phyloP scores from a whole-genome alignment of 1,140 invertebrate genomes.

The Vanessa tameamea region DNA sequence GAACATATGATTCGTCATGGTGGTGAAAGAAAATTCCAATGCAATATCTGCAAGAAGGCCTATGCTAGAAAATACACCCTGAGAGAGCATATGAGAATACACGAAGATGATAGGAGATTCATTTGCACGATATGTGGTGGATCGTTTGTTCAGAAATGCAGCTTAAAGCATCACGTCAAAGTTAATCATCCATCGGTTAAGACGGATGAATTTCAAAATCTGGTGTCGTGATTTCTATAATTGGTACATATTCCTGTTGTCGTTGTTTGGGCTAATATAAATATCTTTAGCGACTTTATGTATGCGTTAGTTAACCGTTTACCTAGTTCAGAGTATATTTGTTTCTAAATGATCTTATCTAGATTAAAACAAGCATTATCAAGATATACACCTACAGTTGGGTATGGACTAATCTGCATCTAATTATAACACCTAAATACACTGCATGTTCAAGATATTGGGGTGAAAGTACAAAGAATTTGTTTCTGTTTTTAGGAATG shows the following conservation, averaged over 20 bases:
- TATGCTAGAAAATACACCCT: constrained; percentile 87
- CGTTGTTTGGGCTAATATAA: neutral
- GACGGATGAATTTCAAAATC: constrained; percentile 34
- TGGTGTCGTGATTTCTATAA: constrained; percentile 24
- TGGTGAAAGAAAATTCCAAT: constrained; percentile 83
- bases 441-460: constrained; percentile 35
- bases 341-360: neutral
- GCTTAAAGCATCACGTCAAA: constrained; percentile 72
- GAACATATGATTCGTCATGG: constrained; percentile 85
- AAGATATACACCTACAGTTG: constrained; percentile 11
- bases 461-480: constrained; percentile 42
- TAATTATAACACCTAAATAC: constrained; percentile 32
- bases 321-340: neutral
- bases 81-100: constrained; percentile 86
- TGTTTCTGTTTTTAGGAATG: constrained; percentile 73
- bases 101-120: constrained; percentile 81
- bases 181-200: constrained; percentile 59
- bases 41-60: constrained; percentile 81
- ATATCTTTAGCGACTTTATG: neutral
- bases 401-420: constrained; percentile 31
- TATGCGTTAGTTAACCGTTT: neutral
- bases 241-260: neutral
- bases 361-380: constrained; percentile 15
- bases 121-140: constrained; percentile 78
- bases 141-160: constrained; percentile 77